A percentile compares a stretch with the other conserved stretches of the same genome.
phyloP scores from a whole-genome alignment of 2,797 vertebrate genomes.

The Pelochelys cantorii region DNA sequence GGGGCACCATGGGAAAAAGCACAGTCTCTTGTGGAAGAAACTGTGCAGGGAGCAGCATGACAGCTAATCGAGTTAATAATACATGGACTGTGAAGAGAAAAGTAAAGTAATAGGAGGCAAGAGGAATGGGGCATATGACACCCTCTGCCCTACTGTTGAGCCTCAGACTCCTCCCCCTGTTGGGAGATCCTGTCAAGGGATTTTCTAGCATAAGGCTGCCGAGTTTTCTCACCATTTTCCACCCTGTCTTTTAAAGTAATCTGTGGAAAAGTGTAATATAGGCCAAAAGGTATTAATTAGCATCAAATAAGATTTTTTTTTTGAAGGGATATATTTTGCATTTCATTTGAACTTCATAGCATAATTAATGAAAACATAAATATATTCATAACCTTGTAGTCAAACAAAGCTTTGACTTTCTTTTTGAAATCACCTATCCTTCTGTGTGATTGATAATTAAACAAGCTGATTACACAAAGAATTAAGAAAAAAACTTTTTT shows the following conservation, averaged over 20 bases:
- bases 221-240: background rate
- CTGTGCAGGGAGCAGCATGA: background rate
- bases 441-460: background rate
- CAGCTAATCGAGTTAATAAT: background rate
- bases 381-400: background rate
- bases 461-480: background rate
- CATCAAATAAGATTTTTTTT: background rate
- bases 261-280: background rate
- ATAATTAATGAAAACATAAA: slow-evolving; percentile 1
- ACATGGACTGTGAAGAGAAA: background rate
- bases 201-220: background rate
- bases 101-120: background rate
- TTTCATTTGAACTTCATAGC: slow-evolving; percentile 12
- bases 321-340: background rate
- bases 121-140: background rate
- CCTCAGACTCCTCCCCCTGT: background rate
- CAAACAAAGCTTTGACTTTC: background rate
- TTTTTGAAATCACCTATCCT: background rate
- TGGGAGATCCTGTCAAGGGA: background rate
- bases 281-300: background rate
- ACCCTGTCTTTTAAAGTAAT: background rate
- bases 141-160: background rate
- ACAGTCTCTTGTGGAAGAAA: background rate
- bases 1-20: background rate
- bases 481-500: background rate